Percentiles rank a stretch among this genome's conserved stretches.
phyloP scores from a whole-genome alignment of 2,113 vertebrate species.

The Eulacestoma nigropectus region DNA sequence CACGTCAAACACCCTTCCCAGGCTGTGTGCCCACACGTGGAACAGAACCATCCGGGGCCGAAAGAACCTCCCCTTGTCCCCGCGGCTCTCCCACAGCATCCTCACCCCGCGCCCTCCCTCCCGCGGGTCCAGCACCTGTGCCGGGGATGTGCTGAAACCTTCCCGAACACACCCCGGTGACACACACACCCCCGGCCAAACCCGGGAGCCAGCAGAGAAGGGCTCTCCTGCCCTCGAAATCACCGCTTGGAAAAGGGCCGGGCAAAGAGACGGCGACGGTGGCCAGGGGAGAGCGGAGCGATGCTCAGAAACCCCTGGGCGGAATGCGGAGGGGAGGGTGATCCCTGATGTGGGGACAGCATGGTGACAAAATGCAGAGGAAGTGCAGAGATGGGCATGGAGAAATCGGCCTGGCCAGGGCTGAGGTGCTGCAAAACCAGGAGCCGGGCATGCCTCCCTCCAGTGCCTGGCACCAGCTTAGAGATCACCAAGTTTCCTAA shows the following conservation, averaged over 20 bases:
- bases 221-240: not conserved
- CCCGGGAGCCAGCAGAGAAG: not conserved
- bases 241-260: fast-evolving
- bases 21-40: not conserved
- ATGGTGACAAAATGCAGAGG: fast-evolving
- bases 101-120: not conserved
- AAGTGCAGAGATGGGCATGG: fast-evolving
- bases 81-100: fast-evolving
- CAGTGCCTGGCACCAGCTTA: fast-evolving
- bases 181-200: fast-evolving
- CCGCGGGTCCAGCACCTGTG: not conserved
- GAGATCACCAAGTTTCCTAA: too few species aligned
- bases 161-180: fast-evolving
- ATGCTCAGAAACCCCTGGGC: not conserved
- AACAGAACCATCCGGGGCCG: not conserved
- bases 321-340: not conserved
- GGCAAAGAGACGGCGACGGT: not conserved
- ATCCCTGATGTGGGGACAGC: fast-evolving
- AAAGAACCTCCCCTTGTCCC: too few species aligned
- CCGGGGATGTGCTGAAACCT: not conserved
- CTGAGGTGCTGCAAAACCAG: not conserved
- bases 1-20: not conserved
- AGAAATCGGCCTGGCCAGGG: not conserved
- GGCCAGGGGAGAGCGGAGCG: fast-evolving
- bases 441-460: not conserved